A percentile compares a stretch with the other conserved stretches of the same genome.
Evolutionary conservation across 2,113 vertebrate genomes (phyloP).

Genomic region (Panthera leo): DNA sequence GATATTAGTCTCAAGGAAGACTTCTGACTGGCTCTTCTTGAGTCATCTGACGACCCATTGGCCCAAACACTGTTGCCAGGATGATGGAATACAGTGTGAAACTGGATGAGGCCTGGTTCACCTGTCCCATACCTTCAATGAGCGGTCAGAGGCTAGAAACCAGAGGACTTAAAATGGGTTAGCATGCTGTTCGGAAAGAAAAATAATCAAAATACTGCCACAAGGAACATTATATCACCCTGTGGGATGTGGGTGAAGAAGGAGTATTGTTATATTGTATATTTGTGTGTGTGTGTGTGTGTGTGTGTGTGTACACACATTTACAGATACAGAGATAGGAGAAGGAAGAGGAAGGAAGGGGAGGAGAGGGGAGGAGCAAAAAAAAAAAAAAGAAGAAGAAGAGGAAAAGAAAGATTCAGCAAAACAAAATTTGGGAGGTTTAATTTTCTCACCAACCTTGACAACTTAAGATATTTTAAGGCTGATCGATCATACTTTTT

Average conservation of each 20-base stretch:
- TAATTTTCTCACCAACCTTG: not conserved
- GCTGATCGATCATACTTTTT: not conserved
- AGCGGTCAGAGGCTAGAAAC: not conserved
- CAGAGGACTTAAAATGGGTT: not conserved
- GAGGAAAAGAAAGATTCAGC: not conserved
- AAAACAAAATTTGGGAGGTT: not conserved
- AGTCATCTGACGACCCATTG: not conserved
- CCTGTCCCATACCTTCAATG: fast-evolving
- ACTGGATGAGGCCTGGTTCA: not conserved
- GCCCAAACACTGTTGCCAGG: too few species aligned
- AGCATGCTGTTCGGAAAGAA: not conserved
- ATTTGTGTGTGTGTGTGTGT: not conserved
- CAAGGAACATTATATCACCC: not conserved
- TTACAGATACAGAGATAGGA: not conserved
- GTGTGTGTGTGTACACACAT: too few species aligned
- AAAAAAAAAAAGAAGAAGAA: not conserved
- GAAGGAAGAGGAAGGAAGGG: not conserved
- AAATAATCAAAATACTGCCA: not conserved
- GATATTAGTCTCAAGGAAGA: not conserved
- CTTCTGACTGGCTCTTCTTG: not conserved
- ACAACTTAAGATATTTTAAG: not conserved
- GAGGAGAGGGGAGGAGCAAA: not conserved
- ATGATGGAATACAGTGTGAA: not conserved
- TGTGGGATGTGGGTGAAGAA: not conserved
- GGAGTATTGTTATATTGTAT: not conserved